Conservation (phyloP, 1,140 invertebrate species). For the Drosophila serrata region DNA sequence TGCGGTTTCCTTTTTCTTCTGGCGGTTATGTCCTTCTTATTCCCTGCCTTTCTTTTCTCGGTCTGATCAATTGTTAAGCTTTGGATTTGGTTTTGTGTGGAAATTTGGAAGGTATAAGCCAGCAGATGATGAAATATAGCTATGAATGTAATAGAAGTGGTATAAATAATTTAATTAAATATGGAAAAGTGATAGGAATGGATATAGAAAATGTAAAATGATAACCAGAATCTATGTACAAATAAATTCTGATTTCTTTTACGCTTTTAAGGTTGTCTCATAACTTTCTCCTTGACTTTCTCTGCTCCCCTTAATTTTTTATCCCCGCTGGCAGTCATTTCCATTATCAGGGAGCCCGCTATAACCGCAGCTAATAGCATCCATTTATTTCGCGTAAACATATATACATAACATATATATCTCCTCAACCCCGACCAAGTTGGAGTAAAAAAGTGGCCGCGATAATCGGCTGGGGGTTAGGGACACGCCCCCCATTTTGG, state of each 20-base stretch:
- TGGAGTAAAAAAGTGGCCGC: conserved; percentile 29
- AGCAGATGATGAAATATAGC: not conserved
- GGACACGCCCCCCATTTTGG: conserved; percentile 3
- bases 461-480: conserved; percentile 45
- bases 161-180: not conserved
- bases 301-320: conserved; percentile 1
- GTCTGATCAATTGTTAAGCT: conserved; percentile 17
- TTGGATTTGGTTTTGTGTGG: conserved; percentile 10
- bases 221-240: not conserved
- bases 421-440: conserved; percentile 6
- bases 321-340: conserved; percentile 13
- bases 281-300: conserved; percentile 7
- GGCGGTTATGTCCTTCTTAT: conserved; percentile 18
- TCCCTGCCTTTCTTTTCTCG: not conserved
- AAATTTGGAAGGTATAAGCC: not conserved
- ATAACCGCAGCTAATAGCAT: conserved; percentile 57
- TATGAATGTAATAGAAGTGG: not conserved
- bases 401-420: not conserved
- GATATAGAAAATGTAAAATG: too few relatives aligned
- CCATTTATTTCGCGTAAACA: conserved; percentile 32
- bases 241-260: conserved; percentile 7
- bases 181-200: not conserved
- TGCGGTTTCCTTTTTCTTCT: conserved; percentile 24
- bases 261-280: not conserved
- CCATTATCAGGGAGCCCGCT: conserved; percentile 34